These are phyloP conservation scores for Tethya wilhelma DNA, from an alignment of 37 sponge, comb jelly and placozoan genomes.

Conservation along the genomic window DNA sequence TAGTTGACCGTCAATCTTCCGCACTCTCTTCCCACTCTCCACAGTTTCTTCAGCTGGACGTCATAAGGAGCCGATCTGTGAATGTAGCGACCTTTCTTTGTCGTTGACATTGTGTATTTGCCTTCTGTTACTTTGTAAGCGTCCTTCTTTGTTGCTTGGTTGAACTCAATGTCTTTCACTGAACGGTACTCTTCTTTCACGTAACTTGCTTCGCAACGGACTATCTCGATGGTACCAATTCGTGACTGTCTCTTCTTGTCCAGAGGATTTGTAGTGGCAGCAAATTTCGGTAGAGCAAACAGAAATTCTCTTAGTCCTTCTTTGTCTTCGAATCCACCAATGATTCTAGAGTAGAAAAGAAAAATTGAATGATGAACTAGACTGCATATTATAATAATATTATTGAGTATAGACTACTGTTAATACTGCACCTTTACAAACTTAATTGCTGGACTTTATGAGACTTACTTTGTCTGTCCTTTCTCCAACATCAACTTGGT, in stretches of 20 bases:
- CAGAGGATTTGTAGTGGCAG: constrained; percentile 20
- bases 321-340: constrained; percentile 66
- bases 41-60: constrained; percentile 64
- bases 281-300: constrained; percentile 70
- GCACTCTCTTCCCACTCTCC: constrained; percentile 60
- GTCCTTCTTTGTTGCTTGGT: constrained; percentile 67
- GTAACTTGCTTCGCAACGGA: constrained; percentile 49
- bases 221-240: constrained; percentile 59
- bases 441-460: no score
- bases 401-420: no score
- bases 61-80: constrained; percentile 54
- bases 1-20: constrained; percentile 46
- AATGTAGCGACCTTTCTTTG: constrained; percentile 65
- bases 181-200: constrained; percentile 68
- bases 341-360: constrained; percentile 29
- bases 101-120: constrained; percentile 74
- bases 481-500: constrained; percentile 60
- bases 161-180: constrained; percentile 30
- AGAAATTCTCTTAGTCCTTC: constrained; percentile 68
- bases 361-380: neutral
- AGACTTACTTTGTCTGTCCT: constrained; percentile 48
- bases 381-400: no score
- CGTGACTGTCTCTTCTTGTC: constrained; percentile 32
- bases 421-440: neutral
- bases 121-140: constrained; percentile 56